Base-by-base conservation (phyloP, 2,888 invertebrate genomes). In the Meiosimyza platycephala region DNA sequence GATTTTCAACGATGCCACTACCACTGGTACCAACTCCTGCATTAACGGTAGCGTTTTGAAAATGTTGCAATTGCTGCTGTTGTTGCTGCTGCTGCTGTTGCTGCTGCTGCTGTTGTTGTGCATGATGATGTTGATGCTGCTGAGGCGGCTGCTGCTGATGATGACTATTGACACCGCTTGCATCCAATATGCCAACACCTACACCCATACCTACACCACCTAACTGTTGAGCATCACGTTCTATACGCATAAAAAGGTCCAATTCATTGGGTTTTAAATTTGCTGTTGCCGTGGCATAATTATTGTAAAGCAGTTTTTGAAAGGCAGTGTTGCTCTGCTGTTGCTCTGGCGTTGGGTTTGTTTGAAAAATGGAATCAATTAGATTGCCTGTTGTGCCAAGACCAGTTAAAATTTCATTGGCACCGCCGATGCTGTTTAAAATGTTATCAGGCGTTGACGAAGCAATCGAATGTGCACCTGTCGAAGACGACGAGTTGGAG, bases 351-450 rank as follows among this genome's bases (percentile, higher is more conserved):
- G 75, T 69, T 22, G 77, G 59, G 47, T 83, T 81, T 1, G 80
- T 78, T 65, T 86, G 86, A 66, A 86, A 85, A 18, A 85, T 77
- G 12, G 86, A 85, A 71, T 85, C 85, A 72, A 85, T 86, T 1
- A 86, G 74, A 72, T 85, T 85, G 50, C 79, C 79, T 51, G 83
- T 80, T 5, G 82, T 77, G 2, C 54, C 82, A 57, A 84, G 60
- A 0, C 82, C 81, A 6, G 79, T 73, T 70, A 83, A 76, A 54
- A 80, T 79, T 65, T 79, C 77, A 74, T 76, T 79, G 48, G 77
- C 76, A 57, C 78, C 76, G 59, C 81, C 79, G 28, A 77, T 78
- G 60, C 77, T 77, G 18, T 79, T 79, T 13, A 81, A 75, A 28
- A 82, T 76, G 67, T 81, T 81, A 50, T 83, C 83, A 1, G 82